Evolutionary conservation across 2,113 vertebrate species (phyloP).

Genomic region (Isurus oxyrinchus): DNA sequence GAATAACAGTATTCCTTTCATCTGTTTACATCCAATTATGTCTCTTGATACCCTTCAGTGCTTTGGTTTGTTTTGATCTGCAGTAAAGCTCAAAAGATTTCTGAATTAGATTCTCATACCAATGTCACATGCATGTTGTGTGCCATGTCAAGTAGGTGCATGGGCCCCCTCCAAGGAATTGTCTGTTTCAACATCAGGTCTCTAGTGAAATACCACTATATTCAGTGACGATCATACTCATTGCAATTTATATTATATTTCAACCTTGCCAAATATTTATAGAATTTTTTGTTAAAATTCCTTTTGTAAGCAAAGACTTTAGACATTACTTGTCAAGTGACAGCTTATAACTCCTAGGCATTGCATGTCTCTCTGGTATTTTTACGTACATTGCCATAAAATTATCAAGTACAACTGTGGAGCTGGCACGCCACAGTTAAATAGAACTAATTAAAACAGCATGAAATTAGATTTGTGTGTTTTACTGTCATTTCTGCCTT

Average conservation of each 20-base stretch:
- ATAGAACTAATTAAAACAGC: constrained; percentile 24
- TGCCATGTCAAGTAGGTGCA: constrained; percentile 36
- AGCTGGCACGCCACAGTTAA: not conserved
- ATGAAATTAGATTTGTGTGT: constrained; percentile 34
- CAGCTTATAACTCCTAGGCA: not conserved
- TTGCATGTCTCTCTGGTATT: constrained; percentile 26
- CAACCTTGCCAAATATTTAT: not conserved
- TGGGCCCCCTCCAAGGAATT: not conserved
- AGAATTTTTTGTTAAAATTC: not conserved
- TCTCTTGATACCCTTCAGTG: constrained; percentile 37
- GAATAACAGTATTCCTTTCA: constrained; percentile 37
- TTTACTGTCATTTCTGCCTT: constrained; percentile 16
- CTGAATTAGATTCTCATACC: constrained; percentile 36
- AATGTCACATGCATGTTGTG: constrained; percentile 33
- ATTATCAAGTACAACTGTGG: not conserved
- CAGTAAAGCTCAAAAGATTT: constrained; percentile 35
- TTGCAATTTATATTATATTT: constrained; percentile 3
- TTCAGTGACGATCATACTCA: constrained; percentile 15
- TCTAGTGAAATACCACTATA: not conserved
- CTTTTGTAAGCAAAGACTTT: not conserved
- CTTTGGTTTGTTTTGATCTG: constrained; percentile 34
- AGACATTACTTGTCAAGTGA: constrained; percentile 29
- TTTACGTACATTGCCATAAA: not conserved
- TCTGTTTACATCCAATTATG: constrained; percentile 38
- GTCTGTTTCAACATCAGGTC: not conserved